Evolutionary conservation across 37 sponge, comb jelly and placozoan genomes (phyloP).

Genomic region (Hormiphora californensis): DNA sequence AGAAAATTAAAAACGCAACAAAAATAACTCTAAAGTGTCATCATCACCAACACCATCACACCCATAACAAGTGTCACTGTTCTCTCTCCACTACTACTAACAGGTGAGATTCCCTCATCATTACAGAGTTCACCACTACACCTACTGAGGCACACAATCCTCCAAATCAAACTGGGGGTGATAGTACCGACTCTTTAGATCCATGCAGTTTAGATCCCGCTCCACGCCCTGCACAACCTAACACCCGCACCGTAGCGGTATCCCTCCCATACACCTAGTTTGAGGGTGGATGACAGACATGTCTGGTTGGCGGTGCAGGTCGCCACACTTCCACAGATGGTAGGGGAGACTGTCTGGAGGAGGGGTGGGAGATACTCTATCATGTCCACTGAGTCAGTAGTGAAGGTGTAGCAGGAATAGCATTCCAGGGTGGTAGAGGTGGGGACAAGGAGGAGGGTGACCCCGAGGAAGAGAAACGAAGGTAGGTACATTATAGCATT

Average conservation of each 20-base stretch:
- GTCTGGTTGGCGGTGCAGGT: not conserved
- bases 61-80: not conserved
- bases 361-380: constrained; percentile 2
- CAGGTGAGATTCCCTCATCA: not conserved
- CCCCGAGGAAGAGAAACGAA: not conserved
- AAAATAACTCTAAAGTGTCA: too few relatives aligned
- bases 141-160: not conserved
- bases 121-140: not conserved
- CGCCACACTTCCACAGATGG: not conserved
- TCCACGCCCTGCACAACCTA: not conserved
- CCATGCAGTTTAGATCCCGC: not conserved
- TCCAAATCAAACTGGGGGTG: not conserved
- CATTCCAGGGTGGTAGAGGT: not conserved
- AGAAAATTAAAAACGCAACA: too few relatives aligned
- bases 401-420: constrained; percentile 45
- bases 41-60: not conserved
- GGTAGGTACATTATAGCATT: not conserved
- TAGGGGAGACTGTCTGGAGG: not conserved
- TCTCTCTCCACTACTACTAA: not conserved
- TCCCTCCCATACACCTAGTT: not conserved
- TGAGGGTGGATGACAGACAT: not conserved
- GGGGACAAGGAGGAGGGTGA: not conserved
- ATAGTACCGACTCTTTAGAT: not conserved
- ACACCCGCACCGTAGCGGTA: not conserved
- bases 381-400: not conserved